Base-by-base conservation (phyloP, 1,140 invertebrate genomes). In the Drosophila punjabiensis region DNA sequence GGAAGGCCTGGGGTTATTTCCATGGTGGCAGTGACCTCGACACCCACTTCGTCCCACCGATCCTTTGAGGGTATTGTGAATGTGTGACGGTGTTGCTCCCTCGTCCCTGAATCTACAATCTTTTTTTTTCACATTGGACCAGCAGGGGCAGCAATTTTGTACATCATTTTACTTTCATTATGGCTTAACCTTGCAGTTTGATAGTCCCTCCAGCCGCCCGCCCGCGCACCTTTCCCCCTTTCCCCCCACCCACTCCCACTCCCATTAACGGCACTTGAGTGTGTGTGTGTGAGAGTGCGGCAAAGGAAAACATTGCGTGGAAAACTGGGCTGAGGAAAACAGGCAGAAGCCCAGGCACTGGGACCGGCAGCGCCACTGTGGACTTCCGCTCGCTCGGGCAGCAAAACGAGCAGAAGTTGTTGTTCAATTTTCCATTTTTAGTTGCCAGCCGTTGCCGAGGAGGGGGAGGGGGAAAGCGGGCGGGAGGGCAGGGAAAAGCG, bases 361-460 rank as follows among this genome's bases (percentile, higher is more conserved):
- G 37, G 30, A 52, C 58, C 24, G 35, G 9, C 39, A 41, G 13
- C 37, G 10, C 9, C 47, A 52, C 28, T 64, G 52, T 65, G 48
- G 41, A 37, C 87, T 90, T 90, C 86, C 86, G 87, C 86, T 86
- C 87, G 82, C 79, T 90, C 86, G 76, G 87, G 87, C 86, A 90
- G 81, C 82, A 90, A 90, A 90, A 85, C 86, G 86, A 90, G 86
- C 86, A 91, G 86, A 90, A 90, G 87, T 90, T 90, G 86, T 77
- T 89, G 86, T 90, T 90, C 86, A 89, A 89, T 89, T 89, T 89
- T 84, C 86, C 86, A 90, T 89, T 89, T 89, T 89, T 85, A 89
- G 86, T 90, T 84, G 71, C 62, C 81, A 81, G 76, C 61, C 64
- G 59, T 41, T 70, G 52, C 65, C 74, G 55, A 52, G 53, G 69